Percentiles rank a stretch among this genome's conserved stretches.
Evolutionary conservation across 2,888 invertebrate genomes (phyloP).

Genomic region (Spodoptera picta): DNA sequence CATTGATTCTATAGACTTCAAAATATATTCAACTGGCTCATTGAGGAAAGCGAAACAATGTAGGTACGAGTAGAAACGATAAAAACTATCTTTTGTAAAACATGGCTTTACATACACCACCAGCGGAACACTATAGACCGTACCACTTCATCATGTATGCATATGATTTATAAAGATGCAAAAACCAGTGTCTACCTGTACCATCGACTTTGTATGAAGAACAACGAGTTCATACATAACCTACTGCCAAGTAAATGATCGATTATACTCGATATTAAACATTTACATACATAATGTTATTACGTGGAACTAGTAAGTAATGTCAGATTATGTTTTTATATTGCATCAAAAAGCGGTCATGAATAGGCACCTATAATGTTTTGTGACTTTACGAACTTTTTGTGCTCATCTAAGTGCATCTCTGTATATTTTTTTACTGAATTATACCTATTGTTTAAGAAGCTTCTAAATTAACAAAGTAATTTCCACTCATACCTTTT

Average conservation of each 20-base stretch:
- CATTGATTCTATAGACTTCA: too few species aligned
- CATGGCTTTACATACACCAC: neutral
- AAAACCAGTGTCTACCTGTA: constrained; percentile 48
- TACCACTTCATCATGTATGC: constrained; percentile 32
- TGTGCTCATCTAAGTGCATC: neutral
- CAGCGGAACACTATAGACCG: constrained; percentile 4
- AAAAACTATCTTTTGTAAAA: neutral
- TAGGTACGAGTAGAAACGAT: neutral
- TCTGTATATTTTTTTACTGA: too few species aligned
- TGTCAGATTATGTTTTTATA: constrained; percentile 24
- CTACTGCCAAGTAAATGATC: constrained; percentile 39
- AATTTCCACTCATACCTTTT: too few species aligned
- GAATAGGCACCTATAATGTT: constrained; percentile 1
- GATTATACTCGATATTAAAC: constrained; percentile 44
- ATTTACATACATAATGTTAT: constrained; percentile 49
- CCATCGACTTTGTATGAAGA: constrained; percentile 44
- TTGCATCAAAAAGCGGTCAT: constrained; percentile 5
- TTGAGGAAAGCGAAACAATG: neutral
- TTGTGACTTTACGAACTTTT: neutral
- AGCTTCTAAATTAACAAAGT: too few species aligned
- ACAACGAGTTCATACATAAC: constrained; percentile 47
- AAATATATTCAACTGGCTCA: too few species aligned
- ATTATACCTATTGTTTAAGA: too few species aligned
- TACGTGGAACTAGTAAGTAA: constrained; percentile 35
- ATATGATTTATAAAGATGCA: constrained; percentile 47